Conservation (phyloP, 2,888 invertebrate genomes). For the Xylophagus ater region DNA sequence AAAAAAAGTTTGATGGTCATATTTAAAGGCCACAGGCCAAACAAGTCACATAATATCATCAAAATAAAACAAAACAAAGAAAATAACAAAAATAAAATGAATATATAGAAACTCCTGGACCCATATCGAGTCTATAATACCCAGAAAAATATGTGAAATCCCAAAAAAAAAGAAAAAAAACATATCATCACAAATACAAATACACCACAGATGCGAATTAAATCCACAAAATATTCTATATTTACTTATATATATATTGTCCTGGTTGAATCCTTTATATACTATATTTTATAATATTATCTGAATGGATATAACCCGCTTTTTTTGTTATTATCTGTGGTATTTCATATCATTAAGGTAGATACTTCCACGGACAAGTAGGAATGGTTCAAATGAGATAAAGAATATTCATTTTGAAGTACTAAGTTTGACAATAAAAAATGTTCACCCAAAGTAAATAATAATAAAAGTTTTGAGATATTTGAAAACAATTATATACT, state of each 20-base stretch:
- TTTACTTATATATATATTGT: constrained; percentile 1
- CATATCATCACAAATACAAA: constrained; percentile 12
- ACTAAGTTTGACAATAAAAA: not conserved
- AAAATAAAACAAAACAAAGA: constrained; percentile 11
- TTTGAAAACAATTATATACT: too few relatives aligned
- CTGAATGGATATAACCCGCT: too few relatives aligned
- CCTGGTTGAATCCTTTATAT: too few relatives aligned
- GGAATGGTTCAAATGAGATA: constrained; percentile 12
- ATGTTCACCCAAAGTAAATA: too few relatives aligned
- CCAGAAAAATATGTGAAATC: constrained; percentile 13
- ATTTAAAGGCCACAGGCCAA: constrained; percentile 13
- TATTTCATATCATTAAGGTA: too few relatives aligned
- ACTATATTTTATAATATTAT: too few relatives aligned
- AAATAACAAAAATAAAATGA: too few relatives aligned
- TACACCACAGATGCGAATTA: constrained; percentile 14
- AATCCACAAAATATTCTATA: constrained; percentile 14
- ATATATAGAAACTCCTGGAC: constrained; percentile 7
- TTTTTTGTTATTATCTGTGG: too few relatives aligned
- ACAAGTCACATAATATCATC: too few relatives aligned
- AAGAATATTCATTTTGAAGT: constrained; percentile 7
- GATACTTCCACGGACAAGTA: too few relatives aligned
- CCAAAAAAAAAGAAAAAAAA: constrained; percentile 8
- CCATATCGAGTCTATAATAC: constrained; percentile 14
- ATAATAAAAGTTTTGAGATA: too few relatives aligned
- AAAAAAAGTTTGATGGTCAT: too few relatives aligned